Conservation (phyloP, 2,113 vertebrate species). For the Eupsittula cactorum region DNA sequence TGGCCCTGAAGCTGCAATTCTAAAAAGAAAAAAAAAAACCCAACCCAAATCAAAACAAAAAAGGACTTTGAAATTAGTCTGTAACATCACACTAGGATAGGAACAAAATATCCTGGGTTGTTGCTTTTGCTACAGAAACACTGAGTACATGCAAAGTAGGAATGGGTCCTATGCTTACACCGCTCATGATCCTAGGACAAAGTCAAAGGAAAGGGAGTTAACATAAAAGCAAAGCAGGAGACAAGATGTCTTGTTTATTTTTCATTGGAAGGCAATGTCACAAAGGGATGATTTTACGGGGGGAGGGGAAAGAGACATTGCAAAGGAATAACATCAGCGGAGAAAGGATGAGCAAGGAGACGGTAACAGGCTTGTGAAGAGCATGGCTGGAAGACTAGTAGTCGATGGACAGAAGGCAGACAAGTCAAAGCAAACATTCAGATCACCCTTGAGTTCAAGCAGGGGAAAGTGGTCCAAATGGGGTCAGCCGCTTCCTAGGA, state of each 20-base stretch:
- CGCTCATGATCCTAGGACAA: background rate
- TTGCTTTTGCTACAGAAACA: background rate
- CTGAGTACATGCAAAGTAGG: background rate
- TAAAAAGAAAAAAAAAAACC: background rate
- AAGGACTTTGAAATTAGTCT: background rate
- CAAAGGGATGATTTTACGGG: background rate
- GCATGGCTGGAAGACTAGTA: background rate
- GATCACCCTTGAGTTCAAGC: background rate
- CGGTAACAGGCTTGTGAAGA: background rate
- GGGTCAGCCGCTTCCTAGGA: background rate
- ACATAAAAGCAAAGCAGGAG: constrained; percentile 51
- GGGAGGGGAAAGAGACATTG: background rate
- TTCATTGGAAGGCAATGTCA: background rate
- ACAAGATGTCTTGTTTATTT: background rate
- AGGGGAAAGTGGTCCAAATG: background rate
- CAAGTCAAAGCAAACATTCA: background rate
- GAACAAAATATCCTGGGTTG: background rate
- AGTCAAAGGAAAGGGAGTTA: constrained; percentile 45
- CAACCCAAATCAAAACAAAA: background rate
- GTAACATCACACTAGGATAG: background rate
- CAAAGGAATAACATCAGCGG: background rate
- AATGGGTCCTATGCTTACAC: background rate
- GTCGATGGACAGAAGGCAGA: background rate
- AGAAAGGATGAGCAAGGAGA: background rate
- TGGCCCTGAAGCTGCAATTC: background rate